Conservation (phyloP, 2,797 vertebrate genomes). For the Linurgus olivaceus region DNA sequence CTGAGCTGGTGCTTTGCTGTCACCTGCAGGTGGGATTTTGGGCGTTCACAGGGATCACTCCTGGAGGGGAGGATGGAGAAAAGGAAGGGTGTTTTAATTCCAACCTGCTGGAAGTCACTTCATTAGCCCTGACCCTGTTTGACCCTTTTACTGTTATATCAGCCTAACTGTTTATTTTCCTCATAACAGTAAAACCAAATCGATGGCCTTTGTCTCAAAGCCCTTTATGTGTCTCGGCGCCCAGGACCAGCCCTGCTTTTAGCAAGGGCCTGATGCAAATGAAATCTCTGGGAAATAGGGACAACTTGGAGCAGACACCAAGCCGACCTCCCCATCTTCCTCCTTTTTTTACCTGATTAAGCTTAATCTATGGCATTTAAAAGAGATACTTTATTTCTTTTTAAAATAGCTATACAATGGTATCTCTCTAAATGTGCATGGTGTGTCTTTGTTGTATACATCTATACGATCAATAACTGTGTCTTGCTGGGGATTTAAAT, state of each 20-base stretch:
- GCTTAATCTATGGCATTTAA: neutral
- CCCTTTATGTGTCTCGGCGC: conserved; percentile 36
- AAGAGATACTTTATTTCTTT: neutral
- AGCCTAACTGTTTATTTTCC: conserved; percentile 65
- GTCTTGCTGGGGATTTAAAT: conserved; percentile 44
- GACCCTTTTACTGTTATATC: conserved; percentile 53
- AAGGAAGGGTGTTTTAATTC: neutral
- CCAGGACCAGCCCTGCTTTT: neutral
- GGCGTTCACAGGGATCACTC: neutral
- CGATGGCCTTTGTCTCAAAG: conserved; percentile 47
- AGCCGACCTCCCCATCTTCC: neutral
- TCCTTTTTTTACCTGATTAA: neutral
- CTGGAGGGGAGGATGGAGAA: neutral
- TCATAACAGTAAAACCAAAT: conserved; percentile 65
- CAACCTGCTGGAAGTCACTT: conserved; percentile 50
- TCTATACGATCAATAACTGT: neutral
- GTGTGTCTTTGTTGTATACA: neutral
- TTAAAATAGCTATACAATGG: neutral
- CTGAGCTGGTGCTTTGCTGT: neutral
- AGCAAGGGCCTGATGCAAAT: neutral
- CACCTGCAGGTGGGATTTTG: fast-evolving
- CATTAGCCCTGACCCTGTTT: conserved; percentile 53
- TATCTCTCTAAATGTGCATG: neutral
- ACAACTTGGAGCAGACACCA: neutral
- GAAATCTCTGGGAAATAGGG: neutral